These are phyloP conservation scores for Lycocerus yunnanus DNA, from an alignment of 2,888 invertebrate genomes.

Conservation along the genomic window DNA sequence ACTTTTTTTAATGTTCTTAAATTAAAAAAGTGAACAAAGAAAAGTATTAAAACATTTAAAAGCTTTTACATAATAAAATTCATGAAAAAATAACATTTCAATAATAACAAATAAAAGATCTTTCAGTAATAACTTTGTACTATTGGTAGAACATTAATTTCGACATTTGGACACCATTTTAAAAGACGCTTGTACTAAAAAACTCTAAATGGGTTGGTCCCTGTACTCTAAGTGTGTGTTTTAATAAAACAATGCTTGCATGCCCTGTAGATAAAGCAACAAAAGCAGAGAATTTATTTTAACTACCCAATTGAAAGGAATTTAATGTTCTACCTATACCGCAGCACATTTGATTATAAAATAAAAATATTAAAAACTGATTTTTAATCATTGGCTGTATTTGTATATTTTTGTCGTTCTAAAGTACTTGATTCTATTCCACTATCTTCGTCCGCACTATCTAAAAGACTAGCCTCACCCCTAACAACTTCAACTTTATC, in stretches of 20 bases:
- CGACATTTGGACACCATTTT: neutral
- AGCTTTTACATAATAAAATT: neutral
- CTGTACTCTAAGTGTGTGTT: neutral
- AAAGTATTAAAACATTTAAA: neutral
- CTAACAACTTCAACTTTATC: constrained; percentile 42
- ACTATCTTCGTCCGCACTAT: constrained; percentile 69
- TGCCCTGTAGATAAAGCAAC: neutral
- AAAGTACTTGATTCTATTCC: constrained; percentile 69
- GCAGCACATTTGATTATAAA: neutral
- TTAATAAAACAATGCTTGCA: neutral
- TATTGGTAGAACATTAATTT: neutral
- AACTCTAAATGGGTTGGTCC: neutral
- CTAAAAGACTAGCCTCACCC: constrained; percentile 65
- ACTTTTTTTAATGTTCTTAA: neutral
- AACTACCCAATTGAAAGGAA: neutral
- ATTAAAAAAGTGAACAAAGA: neutral
- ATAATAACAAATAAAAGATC: neutral
- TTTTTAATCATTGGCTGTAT: constrained; percentile 6
- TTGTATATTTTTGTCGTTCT: constrained; percentile 52
- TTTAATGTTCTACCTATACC: neutral
- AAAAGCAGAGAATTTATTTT: neutral
- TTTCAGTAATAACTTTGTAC: neutral
- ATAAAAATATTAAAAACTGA: constrained; percentile 6
- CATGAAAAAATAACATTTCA: neutral
- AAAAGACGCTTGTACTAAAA: neutral